Evolutionary conservation across 2,888 invertebrate genomes (phyloP).

Genomic region (Callyntrura guangdongensis): DNA sequence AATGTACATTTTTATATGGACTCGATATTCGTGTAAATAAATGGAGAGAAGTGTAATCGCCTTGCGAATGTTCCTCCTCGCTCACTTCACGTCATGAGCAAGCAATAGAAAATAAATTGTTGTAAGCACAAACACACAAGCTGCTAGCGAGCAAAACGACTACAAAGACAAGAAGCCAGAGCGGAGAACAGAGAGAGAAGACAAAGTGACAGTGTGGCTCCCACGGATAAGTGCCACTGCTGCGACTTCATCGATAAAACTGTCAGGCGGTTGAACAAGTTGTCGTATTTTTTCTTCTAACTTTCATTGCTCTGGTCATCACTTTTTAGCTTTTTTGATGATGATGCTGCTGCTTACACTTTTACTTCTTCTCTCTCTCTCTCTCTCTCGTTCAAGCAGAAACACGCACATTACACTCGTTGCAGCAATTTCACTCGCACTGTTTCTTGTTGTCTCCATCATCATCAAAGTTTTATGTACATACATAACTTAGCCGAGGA

Average conservation of each 20-base stretch:
- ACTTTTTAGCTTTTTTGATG: conserved; percentile 65
- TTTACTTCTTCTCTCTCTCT: conserved; percentile 16
- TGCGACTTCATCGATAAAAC: conserved; percentile 78
- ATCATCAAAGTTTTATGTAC: conserved; percentile 58
- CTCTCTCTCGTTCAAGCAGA: background rate
- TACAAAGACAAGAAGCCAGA: conserved; percentile 52
- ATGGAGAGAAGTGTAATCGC: conserved; percentile 6
- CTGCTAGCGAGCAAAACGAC: conserved; percentile 21
- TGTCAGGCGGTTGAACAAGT: conserved; percentile 75
- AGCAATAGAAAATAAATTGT: conserved; percentile 52
- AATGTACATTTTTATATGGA: background rate
- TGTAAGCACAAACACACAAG: conserved; percentile 26
- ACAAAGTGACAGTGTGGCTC: conserved; percentile 69
- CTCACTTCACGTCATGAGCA: conserved; percentile 46
- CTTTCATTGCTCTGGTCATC: conserved; percentile 76
- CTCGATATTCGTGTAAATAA: background rate
- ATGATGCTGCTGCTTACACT: conserved; percentile 53
- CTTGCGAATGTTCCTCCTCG: conserved; percentile 26
- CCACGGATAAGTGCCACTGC: conserved; percentile 76
- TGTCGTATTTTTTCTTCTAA: conserved; percentile 74
- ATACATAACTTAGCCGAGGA: conserved; percentile 27
- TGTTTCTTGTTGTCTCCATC: conserved; percentile 47
- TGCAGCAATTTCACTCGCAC: conserved; percentile 38
- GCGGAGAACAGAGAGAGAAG: conserved; percentile 24
- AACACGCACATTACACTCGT: conserved; percentile 19